phyloP scores from a whole-genome alignment of 2,888 invertebrate genomes.

The Adela reaumurella region DNA sequence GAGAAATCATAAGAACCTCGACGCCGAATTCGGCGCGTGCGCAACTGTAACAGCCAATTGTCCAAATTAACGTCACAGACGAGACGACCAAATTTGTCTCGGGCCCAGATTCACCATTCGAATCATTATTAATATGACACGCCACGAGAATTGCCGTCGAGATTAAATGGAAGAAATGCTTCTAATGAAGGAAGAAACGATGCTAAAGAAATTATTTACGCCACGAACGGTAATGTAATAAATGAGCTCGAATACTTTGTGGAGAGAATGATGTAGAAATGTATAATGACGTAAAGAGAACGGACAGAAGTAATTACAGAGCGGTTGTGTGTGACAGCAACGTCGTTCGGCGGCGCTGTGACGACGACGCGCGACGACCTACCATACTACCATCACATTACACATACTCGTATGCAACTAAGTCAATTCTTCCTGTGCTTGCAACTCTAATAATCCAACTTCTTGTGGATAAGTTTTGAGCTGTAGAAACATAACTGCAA shows the following conservation, averaged over 20 bases:
- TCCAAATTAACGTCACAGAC: not conserved
- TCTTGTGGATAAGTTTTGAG: no score
- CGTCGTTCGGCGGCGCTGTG: slow-evolving; percentile 18
- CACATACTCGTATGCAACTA: no score
- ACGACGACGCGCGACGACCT: not conserved
- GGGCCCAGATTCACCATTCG: not conserved
- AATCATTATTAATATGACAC: not conserved
- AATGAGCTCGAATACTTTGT: slow-evolving; percentile 23
- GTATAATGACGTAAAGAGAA: slow-evolving; percentile 49
- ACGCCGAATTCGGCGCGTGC: not conserved
- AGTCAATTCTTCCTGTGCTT: no score
- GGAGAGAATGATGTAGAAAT: slow-evolving; percentile 42
- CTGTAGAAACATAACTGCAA: no score
- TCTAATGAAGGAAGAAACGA: slow-evolving; percentile 38
- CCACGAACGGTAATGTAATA: slow-evolving; percentile 31
- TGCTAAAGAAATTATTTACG: slow-evolving; percentile 48
- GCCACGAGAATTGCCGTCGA: not conserved
- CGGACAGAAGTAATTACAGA: slow-evolving; percentile 46
- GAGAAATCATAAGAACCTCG: no score
- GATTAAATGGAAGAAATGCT: slow-evolving; percentile 22
- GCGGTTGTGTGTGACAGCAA: slow-evolving; percentile 18
- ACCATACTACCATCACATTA: no score
- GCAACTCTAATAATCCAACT: no score
- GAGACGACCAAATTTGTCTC: not conserved
- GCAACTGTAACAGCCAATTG: not conserved